phyloP scores from a whole-genome alignment of 2,797 vertebrate genomes.

The Dicrostonyx torquatus region DNA sequence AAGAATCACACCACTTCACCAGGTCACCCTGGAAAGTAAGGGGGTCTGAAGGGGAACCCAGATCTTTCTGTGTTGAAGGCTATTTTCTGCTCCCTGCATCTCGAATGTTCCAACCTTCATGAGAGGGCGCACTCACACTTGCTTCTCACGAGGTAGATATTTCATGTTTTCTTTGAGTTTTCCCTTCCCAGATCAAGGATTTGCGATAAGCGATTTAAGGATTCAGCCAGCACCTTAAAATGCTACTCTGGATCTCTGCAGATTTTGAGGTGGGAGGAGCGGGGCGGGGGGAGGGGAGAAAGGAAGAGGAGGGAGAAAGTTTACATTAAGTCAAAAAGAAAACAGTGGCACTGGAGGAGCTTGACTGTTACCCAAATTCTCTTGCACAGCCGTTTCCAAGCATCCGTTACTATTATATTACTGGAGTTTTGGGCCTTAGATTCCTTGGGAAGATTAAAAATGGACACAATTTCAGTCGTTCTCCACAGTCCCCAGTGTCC shows the following conservation, averaged over 20 bases:
- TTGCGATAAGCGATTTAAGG: background rate
- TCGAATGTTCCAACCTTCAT: background rate
- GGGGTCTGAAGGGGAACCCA: background rate
- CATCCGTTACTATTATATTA: background rate
- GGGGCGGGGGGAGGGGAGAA: accelerated
- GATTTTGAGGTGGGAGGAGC: background rate
- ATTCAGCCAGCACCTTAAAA: background rate
- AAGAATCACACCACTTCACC: background rate
- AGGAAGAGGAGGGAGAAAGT: background rate
- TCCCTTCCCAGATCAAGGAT: conserved; percentile 42
- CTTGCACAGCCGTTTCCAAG: background rate
- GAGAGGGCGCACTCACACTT: background rate
- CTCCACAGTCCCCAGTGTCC: background rate
- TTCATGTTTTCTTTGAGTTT: background rate
- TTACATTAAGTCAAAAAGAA: conserved; percentile 33
- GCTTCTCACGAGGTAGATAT: background rate
- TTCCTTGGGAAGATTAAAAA: conserved; percentile 43
- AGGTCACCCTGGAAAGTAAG: background rate
- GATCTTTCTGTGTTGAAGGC: background rate
- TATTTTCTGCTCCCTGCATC: background rate
- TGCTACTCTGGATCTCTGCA: background rate
- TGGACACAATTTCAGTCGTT: background rate
- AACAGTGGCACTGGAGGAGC: background rate
- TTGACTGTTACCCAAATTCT: conserved; percentile 14
- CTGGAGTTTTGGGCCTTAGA: background rate